These are phyloP conservation scores for Ranitomeya variabilis DNA, from an alignment of 2,113 vertebrate genomes.

Conservation along the genomic window DNA sequence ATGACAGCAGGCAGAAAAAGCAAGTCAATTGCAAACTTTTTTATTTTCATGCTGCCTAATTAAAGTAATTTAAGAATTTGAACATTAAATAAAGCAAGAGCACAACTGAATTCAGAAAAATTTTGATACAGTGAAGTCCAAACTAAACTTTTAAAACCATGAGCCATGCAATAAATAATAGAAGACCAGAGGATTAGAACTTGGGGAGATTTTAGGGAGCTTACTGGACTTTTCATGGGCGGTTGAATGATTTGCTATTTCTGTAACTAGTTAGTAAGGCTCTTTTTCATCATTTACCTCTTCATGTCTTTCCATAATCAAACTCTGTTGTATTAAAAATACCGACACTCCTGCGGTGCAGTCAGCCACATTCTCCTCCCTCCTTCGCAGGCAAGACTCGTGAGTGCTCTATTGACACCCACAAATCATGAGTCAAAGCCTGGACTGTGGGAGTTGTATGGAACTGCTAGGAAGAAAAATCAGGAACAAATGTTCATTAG, in stretches of 20 bases:
- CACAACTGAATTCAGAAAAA: no score
- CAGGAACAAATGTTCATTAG: slow-evolving; percentile 19
- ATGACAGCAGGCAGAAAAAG: no score
- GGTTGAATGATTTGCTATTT: neutral
- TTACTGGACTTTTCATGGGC: neutral
- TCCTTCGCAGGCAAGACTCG: neutral
- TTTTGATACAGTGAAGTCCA: no score
- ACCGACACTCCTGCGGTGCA: neutral
- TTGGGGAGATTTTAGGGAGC: neutral
- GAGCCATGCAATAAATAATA: no score
- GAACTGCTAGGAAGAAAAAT: neutral
- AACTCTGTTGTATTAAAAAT: neutral
- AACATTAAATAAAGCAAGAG: no score
- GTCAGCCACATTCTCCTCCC: neutral
- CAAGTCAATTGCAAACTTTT: no score
- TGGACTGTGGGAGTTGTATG: neutral
- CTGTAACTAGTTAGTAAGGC: neutral
- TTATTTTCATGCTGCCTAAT: no score
- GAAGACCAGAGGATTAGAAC: no score
- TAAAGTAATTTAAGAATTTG: no score
- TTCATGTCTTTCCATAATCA: neutral
- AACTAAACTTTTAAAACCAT: no score
- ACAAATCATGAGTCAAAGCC: neutral
- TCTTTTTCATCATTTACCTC: neutral
- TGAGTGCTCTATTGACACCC: neutral